These are phyloP conservation scores for Eubasilissa splendida DNA, from an alignment of 2,888 invertebrate genomes.

Conservation along the genomic window DNA sequence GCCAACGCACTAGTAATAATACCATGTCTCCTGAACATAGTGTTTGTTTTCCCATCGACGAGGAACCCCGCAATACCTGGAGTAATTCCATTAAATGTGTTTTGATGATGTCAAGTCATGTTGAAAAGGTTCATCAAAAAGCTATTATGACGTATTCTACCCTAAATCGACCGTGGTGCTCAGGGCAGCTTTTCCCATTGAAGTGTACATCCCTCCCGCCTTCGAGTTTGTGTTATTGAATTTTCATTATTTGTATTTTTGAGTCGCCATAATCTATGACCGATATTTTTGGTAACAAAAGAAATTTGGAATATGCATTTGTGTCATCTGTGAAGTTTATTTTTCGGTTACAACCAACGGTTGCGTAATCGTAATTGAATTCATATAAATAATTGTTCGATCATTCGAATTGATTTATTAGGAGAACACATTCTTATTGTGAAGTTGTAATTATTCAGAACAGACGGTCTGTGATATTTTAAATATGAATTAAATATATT, in stretches of 20 bases:
- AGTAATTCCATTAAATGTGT: constrained; percentile 49
- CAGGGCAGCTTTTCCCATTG: constrained; percentile 41
- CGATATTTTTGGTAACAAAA: background rate
- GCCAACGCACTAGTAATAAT: too few relatives aligned
- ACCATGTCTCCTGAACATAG: too few relatives aligned
- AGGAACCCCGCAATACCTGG: constrained; percentile 29
- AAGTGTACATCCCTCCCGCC: constrained; percentile 44
- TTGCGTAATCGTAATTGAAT: too few relatives aligned
- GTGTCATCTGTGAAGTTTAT: background rate
- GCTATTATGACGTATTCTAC: background rate
- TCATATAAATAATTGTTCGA: too few relatives aligned
- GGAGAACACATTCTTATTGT: too few relatives aligned
- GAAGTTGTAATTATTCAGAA: too few relatives aligned
- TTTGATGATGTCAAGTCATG: constrained; percentile 66
- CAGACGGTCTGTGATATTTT: too few relatives aligned
- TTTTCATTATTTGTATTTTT: background rate
- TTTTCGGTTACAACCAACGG: too few relatives aligned
- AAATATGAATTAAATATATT: too few relatives aligned
- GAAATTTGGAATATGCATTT: background rate
- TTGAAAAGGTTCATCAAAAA: constrained; percentile 62
- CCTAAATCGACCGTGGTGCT: constrained; percentile 37
- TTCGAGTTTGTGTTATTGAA: constrained; percentile 9
- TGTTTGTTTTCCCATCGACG: background rate
- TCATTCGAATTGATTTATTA: too few relatives aligned
- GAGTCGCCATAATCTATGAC: background rate